Conservation (phyloP, 2,888 invertebrate genomes). For the Sepioteuthis lessoniana region DNA sequence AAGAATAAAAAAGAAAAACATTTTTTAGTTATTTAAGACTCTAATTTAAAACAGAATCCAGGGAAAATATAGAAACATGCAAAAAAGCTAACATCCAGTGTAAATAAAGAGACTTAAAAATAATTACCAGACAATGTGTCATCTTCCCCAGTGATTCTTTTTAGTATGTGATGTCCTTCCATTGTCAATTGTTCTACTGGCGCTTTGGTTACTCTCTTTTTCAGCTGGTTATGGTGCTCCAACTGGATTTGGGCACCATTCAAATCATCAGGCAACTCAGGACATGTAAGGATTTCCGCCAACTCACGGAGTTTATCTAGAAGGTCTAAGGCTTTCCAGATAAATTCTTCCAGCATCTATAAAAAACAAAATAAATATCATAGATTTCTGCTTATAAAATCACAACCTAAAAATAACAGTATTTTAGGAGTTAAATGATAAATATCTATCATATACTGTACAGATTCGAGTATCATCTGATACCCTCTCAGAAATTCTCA, state of each 20-base stretch:
- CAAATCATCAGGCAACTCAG: constrained; percentile 95
- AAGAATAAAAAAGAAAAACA: too few species aligned
- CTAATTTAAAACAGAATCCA: neutral
- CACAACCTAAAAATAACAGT: too few species aligned
- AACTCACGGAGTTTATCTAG: constrained; percentile 93
- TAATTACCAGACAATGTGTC: constrained; percentile 57
- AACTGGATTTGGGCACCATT: constrained; percentile 91
- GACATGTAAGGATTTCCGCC: constrained; percentile 92
- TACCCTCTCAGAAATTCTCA: too few species aligned
- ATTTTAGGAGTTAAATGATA: too few species aligned
- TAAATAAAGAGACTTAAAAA: neutral
- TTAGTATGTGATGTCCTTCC: constrained; percentile 84
- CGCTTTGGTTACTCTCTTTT: constrained; percentile 92
- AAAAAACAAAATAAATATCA: constrained; percentile 52
- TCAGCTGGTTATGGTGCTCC: constrained; percentile 91
- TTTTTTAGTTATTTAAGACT: neutral
- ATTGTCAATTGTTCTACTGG: constrained; percentile 94
- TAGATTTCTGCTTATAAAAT: neutral
- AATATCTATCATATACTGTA: too few species aligned
- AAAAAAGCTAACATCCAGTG: neutral
- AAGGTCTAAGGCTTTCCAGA: constrained; percentile 95
- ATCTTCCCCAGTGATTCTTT: constrained; percentile 75
- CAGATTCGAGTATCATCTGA: too few species aligned
- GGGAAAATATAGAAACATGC: neutral
- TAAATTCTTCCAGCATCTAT: constrained; percentile 92